A percentile compares a stretch with the other conserved stretches of the same genome.
These are phyloP conservation scores for Neodiprion virginianus DNA, from an alignment of 1,140 invertebrate species.

Conservation along the genomic window DNA sequence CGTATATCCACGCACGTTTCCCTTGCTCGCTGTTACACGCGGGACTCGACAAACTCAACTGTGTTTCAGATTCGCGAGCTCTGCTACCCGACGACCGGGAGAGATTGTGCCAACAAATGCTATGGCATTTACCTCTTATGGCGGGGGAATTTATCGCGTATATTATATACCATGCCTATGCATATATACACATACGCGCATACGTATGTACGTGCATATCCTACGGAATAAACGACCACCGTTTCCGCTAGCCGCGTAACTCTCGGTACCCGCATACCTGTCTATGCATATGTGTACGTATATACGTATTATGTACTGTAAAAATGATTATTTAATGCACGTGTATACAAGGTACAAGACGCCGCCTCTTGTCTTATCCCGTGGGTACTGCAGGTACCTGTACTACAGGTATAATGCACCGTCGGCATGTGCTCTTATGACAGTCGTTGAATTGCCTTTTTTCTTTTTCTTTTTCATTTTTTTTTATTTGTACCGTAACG, in stretches of 20 bases:
- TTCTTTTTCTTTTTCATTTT: too few relatives aligned
- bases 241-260: not conserved
- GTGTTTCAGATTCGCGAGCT: conserved; percentile 40
- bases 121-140: conserved; percentile 45
- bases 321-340: too few relatives aligned
- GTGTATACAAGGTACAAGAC: too few relatives aligned
- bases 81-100: conserved; percentile 25
- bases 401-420: too few relatives aligned
- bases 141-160: conserved; percentile 33
- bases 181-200: not conserved
- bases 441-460: too few relatives aligned
- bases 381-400: too few relatives aligned
- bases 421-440: too few relatives aligned
- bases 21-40: not conserved
- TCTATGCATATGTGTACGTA: not conserved
- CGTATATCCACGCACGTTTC: too few relatives aligned
- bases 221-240: not conserved
- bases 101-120: conserved; percentile 42
- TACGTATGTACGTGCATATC: not conserved
- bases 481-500: too few relatives aligned
- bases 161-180: conserved; percentile 2
- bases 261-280: not conserved
- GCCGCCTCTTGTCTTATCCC: too few relatives aligned
- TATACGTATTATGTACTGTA: not conserved
- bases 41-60: conserved; percentile 38